Evolutionary conservation across 2,113 vertebrate genomes (phyloP).

Genomic region (mouse (Mus musculus)): GRCm39 chr2:58401501-58402000

Average conservation of each 20-base stretch:
- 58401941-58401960: neutral
- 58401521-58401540: neutral
- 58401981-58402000: neutral
- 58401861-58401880: neutral
- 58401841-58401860: neutral
- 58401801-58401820: neutral
- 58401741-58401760: neutral
- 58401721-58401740: neutral
- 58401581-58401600: neutral
- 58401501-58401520: neutral
- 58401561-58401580: neutral
- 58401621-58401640: neutral
- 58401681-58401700: neutral
- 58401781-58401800: neutral
- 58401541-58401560: neutral
- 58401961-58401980: neutral
- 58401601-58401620: neutral
- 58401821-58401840: neutral
- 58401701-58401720: neutral
- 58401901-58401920: neutral
- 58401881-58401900: neutral
- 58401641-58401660: conserved; percentile 15
- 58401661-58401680: neutral
- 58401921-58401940: neutral
- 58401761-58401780: neutral